phyloP scores from a whole-genome alignment of 2,797 vertebrate genomes.

The Hippopotamyrus pictus region DNA sequence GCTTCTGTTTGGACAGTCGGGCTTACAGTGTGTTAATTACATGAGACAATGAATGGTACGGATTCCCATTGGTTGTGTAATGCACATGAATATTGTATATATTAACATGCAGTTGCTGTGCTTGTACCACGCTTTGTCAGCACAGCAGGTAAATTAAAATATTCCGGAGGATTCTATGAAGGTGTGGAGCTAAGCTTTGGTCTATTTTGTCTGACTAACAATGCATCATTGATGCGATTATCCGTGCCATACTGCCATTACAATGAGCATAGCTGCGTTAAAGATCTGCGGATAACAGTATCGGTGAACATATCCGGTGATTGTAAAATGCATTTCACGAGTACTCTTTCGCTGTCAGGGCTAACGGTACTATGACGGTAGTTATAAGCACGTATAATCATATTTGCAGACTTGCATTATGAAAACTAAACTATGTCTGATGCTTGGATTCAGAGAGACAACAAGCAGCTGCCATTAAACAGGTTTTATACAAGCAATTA shows the following conservation, averaged over 20 bases:
- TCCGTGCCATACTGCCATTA: slow-evolving; percentile 18
- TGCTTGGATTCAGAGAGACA: neutral
- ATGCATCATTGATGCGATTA: slow-evolving; percentile 49
- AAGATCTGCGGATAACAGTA: neutral
- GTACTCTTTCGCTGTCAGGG: neutral
- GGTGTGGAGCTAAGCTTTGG: slow-evolving; percentile 47
- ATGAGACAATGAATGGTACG: neutral
- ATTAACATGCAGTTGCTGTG: neutral
- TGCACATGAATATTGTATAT: neutral
- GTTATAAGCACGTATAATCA: neutral
- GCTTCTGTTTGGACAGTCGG: neutral
- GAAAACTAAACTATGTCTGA: neutral
- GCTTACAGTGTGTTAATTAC: neutral
- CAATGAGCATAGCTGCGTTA: neutral
- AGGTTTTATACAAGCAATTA: neutral
- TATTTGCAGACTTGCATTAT: neutral
- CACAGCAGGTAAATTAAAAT: slow-evolving; percentile 20
- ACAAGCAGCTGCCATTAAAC: neutral
- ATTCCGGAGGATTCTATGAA: slow-evolving; percentile 56
- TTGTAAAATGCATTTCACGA: neutral
- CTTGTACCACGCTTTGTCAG: slow-evolving; percentile 18
- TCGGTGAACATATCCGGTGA: neutral
- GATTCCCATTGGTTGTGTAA: neutral
- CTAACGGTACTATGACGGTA: neutral
- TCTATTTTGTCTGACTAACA: slow-evolving; percentile 61